These are phyloP conservation scores for Cremastinae sp. DNA, from an alignment of 2,888 invertebrate genomes.

Conservation along the genomic window DNA sequence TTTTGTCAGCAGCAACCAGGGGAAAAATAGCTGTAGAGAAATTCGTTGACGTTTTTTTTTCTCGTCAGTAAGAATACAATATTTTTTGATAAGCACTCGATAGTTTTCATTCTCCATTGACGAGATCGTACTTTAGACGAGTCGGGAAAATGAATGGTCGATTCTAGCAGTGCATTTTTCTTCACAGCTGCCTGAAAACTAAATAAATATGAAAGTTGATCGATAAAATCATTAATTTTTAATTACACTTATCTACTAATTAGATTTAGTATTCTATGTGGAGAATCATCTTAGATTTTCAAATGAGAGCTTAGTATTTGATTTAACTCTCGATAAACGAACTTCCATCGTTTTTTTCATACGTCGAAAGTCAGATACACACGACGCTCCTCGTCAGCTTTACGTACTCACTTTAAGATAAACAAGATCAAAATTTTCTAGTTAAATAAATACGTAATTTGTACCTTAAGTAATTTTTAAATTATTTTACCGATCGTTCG, in stretches of 20 bases:
- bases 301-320: too few species aligned
- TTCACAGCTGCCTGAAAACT: constrained; percentile 43
- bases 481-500: neutral
- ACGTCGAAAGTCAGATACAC: too few species aligned
- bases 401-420: too few species aligned
- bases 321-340: too few species aligned
- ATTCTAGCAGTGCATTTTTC: constrained; percentile 31
- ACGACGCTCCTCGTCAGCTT: too few species aligned
- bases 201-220: neutral
- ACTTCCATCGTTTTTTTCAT: too few species aligned
- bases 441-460: too few species aligned
- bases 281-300: too few species aligned
- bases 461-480: neutral
- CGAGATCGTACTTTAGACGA: neutral
- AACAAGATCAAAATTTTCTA: too few species aligned
- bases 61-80: neutral
- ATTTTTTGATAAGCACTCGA: neutral
- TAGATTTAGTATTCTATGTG: neutral
- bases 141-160: neutral
- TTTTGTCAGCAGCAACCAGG: constrained; percentile 74
- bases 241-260: neutral
- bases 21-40: constrained; percentile 48
- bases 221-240: constrained; percentile 14
- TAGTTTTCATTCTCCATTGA: too few species aligned
- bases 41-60: neutral